A percentile compares a stretch with the other conserved stretches of the same genome.
Evolutionary conservation across 2,113 vertebrate species (phyloP).

Genomic region (Dunckerocampus dactyliophorus): DNA sequence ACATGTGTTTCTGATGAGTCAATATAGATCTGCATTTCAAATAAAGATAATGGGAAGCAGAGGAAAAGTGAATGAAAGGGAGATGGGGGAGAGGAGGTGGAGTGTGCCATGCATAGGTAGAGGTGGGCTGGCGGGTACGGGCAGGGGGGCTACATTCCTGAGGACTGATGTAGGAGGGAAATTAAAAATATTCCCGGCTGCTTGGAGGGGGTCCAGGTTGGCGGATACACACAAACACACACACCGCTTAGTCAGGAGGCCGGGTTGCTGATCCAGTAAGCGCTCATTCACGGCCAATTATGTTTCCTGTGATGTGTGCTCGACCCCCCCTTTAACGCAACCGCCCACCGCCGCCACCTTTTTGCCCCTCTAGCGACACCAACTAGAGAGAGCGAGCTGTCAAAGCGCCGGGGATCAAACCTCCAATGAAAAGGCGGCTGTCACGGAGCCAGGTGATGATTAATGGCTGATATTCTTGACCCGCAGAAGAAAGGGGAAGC

Average conservation of each 20-base stretch:
- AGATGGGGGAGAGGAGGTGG: constrained; percentile 23
- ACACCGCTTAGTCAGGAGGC: constrained; percentile 53
- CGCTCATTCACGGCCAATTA: constrained; percentile 63
- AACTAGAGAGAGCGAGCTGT: constrained; percentile 57
- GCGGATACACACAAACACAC: constrained; percentile 45
- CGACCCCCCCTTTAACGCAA: constrained; percentile 10
- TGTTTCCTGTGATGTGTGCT: constrained; percentile 62
- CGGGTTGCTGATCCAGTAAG: constrained; percentile 62
- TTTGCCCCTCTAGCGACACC: constrained; percentile 48
- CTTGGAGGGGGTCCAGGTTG: constrained; percentile 60
- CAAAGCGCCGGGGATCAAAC: constrained; percentile 62
- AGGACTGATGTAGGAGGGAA: constrained; percentile 65
- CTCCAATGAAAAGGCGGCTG: constrained; percentile 60
- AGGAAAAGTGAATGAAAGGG: constrained; percentile 54
- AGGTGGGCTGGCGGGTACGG: constrained; percentile 6
- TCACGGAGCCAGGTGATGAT: constrained; percentile 71
- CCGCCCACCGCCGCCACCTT: constrained; percentile 32
- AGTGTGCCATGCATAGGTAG: constrained; percentile 53
- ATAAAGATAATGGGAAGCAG: constrained; percentile 73
- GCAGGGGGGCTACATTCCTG: constrained; percentile 50
- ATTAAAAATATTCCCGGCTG: constrained; percentile 69
- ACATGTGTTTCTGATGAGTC: constrained; percentile 71
- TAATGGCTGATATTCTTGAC: constrained; percentile 69
- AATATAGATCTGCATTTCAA: constrained; percentile 73
- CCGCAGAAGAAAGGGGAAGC: constrained; percentile 60